Base-by-base conservation (phyloP, 2,797 vertebrate genomes). In the Chelonia mydas region DNA sequence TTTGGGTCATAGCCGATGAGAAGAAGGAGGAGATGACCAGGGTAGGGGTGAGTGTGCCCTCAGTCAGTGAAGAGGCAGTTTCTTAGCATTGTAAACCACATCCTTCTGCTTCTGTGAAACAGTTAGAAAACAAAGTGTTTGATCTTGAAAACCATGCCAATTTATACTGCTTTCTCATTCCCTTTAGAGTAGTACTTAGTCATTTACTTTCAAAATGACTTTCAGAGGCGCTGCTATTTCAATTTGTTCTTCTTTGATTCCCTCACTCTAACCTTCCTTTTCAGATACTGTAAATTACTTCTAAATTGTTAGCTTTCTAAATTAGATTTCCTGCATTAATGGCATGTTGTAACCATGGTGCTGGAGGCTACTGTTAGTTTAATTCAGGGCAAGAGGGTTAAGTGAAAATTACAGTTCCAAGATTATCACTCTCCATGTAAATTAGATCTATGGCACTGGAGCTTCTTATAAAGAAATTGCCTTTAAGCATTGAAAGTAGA, bases 151-250 rank as follows among this genome's bases (percentile, higher is more conserved):
- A 54, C 53, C 74, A 2, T 50, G 72, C 21, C 0, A 3, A 3
- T 85, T 37, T 15, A 8, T 72, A 50, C 72, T 85, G 59, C 37
- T 19, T 84, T 68, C 89, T 87, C 5, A 0, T 23, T 88, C 84
- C 51, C 33, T 12, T 55, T 27, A 2, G 4, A 17, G 45, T 23
- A 49, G 78, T 76, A 23, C 23, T 54, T 37, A n/a, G 55, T 77
- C 17, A 41, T 0, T 0, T 61, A 7, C 50, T 3, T 41, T 45
- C 80, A 33, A 17, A 50, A 45, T 53, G 47, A 55, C 9, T 1
- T 41, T 53, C 3, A 0, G 45, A 11, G 80, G 49, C 80, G 47
- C 55, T 54, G 4, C 3, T 45, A 31, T 28, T 7, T 85, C 68
- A 72, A 8, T 85, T 57, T 59, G 23, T 89, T 59, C 25, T 27